Evolutionary conservation across 2,113 vertebrate species (phyloP).

Genomic region (Serinus canaria): DNA sequence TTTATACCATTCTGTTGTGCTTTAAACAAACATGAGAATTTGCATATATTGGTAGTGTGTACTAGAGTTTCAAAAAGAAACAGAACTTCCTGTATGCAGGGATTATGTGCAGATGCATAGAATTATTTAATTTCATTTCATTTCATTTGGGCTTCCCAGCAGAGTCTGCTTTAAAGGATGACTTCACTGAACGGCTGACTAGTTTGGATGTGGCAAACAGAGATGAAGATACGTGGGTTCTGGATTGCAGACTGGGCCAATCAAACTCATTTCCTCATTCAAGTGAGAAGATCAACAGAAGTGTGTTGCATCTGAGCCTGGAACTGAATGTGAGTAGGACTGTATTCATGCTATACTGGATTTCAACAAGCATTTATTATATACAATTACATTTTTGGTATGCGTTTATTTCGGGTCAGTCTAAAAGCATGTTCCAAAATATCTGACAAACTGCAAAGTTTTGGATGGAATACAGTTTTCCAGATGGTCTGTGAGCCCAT

Average conservation of each 20-base stretch:
- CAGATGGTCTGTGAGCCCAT: not conserved
- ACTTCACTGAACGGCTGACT: conserved; percentile 57
- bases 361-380: not conserved
- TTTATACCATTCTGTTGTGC: not conserved
- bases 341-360: not conserved
- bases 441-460: not conserved
- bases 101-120: not conserved
- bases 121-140: not conserved
- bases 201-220: conserved; percentile 57
- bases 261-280: conserved; percentile 44
- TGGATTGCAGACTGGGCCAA: conserved; percentile 63
- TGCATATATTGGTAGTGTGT: not conserved
- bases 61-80: not conserved
- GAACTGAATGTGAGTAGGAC: conserved; percentile 74
- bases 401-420: not conserved
- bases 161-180: conserved; percentile 64
- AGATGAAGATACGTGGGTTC: conserved; percentile 62
- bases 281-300: conserved; percentile 66
- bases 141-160: conserved; percentile 49
- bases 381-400: not conserved
- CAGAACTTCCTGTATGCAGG: not conserved
- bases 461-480: not conserved
- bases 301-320: conserved; percentile 63
- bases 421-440: not conserved
- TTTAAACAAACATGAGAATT: not conserved